phyloP scores from a whole-genome alignment of 2,797 vertebrate genomes.

The Tenualosa thibaudeaui region DNA sequence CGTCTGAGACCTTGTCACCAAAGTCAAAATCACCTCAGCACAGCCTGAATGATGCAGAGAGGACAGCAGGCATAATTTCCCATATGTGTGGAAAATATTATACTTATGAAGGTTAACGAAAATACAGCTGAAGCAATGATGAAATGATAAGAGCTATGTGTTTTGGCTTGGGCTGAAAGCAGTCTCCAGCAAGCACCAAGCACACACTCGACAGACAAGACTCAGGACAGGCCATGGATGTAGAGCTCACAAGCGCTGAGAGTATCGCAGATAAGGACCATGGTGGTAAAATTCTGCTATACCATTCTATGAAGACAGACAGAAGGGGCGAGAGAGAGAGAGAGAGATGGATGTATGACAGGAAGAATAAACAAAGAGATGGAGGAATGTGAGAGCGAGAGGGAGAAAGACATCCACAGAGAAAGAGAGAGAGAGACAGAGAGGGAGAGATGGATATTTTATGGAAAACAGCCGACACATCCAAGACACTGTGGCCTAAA shows the following conservation, averaged over 20 bases:
- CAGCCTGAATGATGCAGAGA: not conserved
- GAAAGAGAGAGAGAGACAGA: not conserved
- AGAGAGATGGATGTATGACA: constrained; percentile 1
- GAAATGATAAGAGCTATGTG: not conserved
- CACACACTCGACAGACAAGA: not conserved
- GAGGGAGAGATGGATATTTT: constrained; percentile 2
- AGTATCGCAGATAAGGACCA: not conserved
- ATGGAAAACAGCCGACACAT: not conserved
- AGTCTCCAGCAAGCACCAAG: not conserved
- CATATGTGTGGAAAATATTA: not conserved
- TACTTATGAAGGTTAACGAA: not conserved
- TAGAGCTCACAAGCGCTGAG: not conserved
- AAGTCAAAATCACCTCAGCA: not conserved
- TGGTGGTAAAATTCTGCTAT: not conserved
- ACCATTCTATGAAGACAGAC: not conserved
- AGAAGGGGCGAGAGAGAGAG: not conserved
- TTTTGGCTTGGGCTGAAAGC: not conserved
- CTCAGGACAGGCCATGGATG: not conserved
- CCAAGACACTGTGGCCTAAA: constrained; percentile 15
- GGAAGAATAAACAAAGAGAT: constrained; percentile 6
- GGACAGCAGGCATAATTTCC: not conserved
- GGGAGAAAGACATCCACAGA: not conserved
- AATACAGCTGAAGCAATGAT: not conserved
- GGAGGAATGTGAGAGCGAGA: not conserved
- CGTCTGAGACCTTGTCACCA: not conserved